phyloP scores from a whole-genome alignment of 2,113 vertebrate genomes.

The Cercopithecus mona region DNA sequence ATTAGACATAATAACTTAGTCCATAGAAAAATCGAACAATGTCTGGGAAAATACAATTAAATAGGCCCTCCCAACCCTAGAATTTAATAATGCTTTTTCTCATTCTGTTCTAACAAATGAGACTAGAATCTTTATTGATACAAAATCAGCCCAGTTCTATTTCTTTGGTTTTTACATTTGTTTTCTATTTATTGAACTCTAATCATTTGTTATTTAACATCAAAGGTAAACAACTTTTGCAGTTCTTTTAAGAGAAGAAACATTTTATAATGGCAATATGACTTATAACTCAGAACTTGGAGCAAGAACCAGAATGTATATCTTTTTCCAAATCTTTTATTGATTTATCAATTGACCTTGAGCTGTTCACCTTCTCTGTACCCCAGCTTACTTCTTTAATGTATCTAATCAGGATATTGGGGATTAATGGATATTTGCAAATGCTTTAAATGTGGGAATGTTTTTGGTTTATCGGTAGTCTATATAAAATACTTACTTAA shows the following conservation, averaged over 20 bases:
- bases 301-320: neutral
- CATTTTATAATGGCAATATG: neutral
- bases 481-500: no score
- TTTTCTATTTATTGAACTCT: slow-evolving; percentile 35
- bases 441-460: neutral
- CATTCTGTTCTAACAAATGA: slow-evolving; percentile 5
- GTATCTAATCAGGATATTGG: neutral
- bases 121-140: slow-evolving; percentile 34
- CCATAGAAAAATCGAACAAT: slow-evolving; percentile 25
- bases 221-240: neutral
- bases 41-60: slow-evolving; percentile 14
- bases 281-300: neutral
- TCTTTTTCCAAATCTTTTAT: slow-evolving; percentile 44
- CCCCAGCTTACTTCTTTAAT: slow-evolving; percentile 56
- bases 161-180: slow-evolving; percentile 42
- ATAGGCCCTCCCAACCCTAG: neutral
- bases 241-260: slow-evolving; percentile 44
- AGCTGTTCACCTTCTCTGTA: slow-evolving; percentile 29
- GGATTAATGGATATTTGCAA: slow-evolving; percentile 35
- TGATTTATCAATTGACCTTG: slow-evolving; percentile 21
- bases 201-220: slow-evolving; percentile 35
- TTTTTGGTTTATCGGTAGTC: no score
- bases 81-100: slow-evolving; percentile 46
- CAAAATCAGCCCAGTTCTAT: neutral
- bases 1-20: neutral